Evolutionary conservation across 2,888 invertebrate species (phyloP).

Genomic region (Tetragonula carbonaria): DNA sequence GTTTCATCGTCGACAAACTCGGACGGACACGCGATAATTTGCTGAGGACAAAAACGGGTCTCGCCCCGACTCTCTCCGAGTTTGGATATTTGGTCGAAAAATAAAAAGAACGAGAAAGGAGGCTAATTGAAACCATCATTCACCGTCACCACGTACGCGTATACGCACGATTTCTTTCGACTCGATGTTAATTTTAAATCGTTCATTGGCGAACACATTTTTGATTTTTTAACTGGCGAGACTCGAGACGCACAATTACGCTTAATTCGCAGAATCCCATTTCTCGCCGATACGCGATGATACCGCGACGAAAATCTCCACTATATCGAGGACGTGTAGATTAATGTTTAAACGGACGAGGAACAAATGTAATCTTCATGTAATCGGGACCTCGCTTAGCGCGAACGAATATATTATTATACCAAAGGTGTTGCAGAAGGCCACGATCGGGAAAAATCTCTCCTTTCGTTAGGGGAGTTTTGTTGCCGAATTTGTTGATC

Average conservation of each 20-base stretch:
- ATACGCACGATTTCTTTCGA: not conserved
- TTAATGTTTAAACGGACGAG: not conserved
- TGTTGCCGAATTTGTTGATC: not conserved
- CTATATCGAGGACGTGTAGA: not conserved
- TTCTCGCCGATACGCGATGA: too few relatives aligned
- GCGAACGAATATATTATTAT: slow-evolving; percentile 29
- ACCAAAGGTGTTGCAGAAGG: slow-evolving; percentile 48
- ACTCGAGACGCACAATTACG: slow-evolving; percentile 35
- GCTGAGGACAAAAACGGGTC: not conserved
- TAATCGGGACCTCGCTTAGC: slow-evolving; percentile 20
- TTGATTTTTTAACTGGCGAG: not conserved
- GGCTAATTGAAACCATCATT: not conserved
- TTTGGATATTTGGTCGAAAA: not conserved
- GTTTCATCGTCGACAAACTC: not conserved
- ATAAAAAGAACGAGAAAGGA: too few relatives aligned
- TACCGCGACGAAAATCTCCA: not conserved
- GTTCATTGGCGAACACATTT: not conserved
- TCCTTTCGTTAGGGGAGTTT: not conserved
- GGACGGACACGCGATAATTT: not conserved
- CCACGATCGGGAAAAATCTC: not conserved
- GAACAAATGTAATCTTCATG: slow-evolving; percentile 2
- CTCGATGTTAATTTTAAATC: not conserved
- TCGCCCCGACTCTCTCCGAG: not conserved
- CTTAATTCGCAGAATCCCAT: slow-evolving; percentile 5
- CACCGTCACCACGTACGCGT: not conserved